Conservation (phyloP, 2,797 vertebrate genomes). For the Labroides dimidiatus region DNA sequence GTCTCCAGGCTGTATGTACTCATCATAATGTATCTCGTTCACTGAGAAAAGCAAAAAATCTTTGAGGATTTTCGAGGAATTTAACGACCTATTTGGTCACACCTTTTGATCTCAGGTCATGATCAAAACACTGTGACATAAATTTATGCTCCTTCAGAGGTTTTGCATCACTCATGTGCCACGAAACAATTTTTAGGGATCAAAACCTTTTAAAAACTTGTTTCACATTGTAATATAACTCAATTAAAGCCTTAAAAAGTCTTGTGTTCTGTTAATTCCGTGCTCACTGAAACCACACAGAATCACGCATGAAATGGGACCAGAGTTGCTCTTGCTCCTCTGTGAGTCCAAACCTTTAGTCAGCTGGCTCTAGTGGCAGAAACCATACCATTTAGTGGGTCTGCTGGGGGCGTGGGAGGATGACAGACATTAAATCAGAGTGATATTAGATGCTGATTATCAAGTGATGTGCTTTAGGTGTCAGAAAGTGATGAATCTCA, state of each 20-base stretch:
- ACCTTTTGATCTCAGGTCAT: slow-evolving; percentile 5
- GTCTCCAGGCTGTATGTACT: slow-evolving; percentile 18
- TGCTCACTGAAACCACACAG: slow-evolving; percentile 50
- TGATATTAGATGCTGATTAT: slow-evolving; percentile 60
- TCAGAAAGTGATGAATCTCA: slow-evolving; percentile 20
- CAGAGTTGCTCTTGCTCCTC: slow-evolving; percentile 49
- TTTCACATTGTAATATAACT: not conserved
- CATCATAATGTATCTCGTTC: slow-evolving; percentile 28
- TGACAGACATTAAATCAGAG: slow-evolving; percentile 67
- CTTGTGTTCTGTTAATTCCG: slow-evolving; percentile 40
- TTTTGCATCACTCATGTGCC: not conserved
- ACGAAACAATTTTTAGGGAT: not conserved
- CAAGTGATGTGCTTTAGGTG: slow-evolving; percentile 50
- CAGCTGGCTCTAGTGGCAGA: slow-evolving; percentile 63
- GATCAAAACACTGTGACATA: slow-evolving; percentile 7
- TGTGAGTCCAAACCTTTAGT: slow-evolving; percentile 59
- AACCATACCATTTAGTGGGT: slow-evolving; percentile 63
- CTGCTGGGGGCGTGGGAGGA: slow-evolving; percentile 62
- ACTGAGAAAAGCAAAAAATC: not conserved
- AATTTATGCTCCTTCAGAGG: not conserved
- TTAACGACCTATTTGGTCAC: not conserved
- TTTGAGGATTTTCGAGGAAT: not conserved
- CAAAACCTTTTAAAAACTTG: not conserved
- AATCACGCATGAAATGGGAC: slow-evolving; percentile 36
- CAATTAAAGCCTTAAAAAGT: not conserved